These are phyloP conservation scores for Lophochroa leadbeateri DNA, from an alignment of 2,113 vertebrate genomes.

Conservation along the genomic window DNA sequence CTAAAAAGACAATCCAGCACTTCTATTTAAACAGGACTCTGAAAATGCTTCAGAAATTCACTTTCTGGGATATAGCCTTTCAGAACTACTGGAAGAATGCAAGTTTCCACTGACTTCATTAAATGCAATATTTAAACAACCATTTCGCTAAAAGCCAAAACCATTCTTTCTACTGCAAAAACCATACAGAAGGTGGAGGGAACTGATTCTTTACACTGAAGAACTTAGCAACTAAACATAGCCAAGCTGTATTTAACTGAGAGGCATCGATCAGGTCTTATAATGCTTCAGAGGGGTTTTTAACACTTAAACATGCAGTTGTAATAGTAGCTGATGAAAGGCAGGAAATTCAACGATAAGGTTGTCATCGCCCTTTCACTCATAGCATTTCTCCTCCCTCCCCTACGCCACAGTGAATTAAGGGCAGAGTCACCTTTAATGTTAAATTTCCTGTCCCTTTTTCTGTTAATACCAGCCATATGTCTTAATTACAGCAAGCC, in stretches of 20 bases:
- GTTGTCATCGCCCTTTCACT: not conserved
- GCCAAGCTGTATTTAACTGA: not conserved
- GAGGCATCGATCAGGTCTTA: not conserved
- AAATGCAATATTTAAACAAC: not conserved
- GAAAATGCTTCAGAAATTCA: slow-evolving; percentile 4
- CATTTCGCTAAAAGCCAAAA: not conserved
- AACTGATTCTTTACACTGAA: not conserved
- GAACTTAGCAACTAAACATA: not conserved
- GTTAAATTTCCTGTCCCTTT: slow-evolving; percentile 55
- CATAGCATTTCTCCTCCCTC: not conserved
- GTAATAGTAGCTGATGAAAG: slow-evolving; percentile 3
- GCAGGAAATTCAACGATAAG: slow-evolving; percentile 23
- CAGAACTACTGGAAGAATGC: not conserved
- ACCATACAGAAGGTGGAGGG: not conserved
- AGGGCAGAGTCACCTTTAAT: slow-evolving; percentile 1
- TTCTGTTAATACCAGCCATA: not conserved
- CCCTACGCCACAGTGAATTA: not conserved
- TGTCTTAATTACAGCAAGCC: slow-evolving; percentile 25
- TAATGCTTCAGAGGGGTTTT: not conserved
- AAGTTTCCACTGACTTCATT: slow-evolving; percentile 19
- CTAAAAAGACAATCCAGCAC: not conserved
- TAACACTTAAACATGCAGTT: not conserved
- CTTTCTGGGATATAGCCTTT: not conserved
- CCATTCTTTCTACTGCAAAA: not conserved
- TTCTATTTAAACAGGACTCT: not conserved